Base-by-base conservation (phyloP, 2,797 vertebrate species). In the Orientallactaga sibirica region DNA sequence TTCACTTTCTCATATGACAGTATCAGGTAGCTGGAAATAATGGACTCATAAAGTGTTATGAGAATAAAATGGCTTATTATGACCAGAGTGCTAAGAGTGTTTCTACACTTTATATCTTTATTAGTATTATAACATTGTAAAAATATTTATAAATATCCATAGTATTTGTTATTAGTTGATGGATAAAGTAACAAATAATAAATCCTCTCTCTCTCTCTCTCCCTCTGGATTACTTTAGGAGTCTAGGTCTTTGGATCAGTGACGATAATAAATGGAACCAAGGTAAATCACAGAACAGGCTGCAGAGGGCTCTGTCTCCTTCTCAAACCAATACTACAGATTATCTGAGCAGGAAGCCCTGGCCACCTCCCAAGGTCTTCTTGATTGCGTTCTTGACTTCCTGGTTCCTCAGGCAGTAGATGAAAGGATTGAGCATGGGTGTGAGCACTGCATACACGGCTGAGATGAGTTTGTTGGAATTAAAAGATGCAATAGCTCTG, bases 391-490 rank as follows among this genome's bases (percentile, higher is more conserved):
- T 87, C 87, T 97, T 98, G 0, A 97, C 64, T 78, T 98, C 95
- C 83, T 95, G 87, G 48, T 97, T 98, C 87, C 97, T 97, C 48
- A 97, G 93, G 75, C 94, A 97, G 95, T 97, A 98, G 89, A 97
- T 97, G 25, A 97, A 90, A 0, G 97, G 95, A 48, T 98, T 97
- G 7, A 98, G 20, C 90, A 96, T 75, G 1, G 97, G 96, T 2
- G 94, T 97, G 76, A 97, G 61, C 1, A 93, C 48, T 16, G 95
- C 81, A 11, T 96, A 97, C 18, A 96, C 86, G 5, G 94, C 95
- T 27, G 97, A 97, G 7, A 97, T 90, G 6, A 97, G 79, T 82
- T 97, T 97, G 73, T 98, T 97, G 52, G 89, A 88, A 86, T 97
- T 95, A 64, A 86, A 92, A 27, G 96, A 90, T 25, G 71, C 5